Conservation (phyloP, 2,888 invertebrate species). For the Eledona agricola region DNA sequence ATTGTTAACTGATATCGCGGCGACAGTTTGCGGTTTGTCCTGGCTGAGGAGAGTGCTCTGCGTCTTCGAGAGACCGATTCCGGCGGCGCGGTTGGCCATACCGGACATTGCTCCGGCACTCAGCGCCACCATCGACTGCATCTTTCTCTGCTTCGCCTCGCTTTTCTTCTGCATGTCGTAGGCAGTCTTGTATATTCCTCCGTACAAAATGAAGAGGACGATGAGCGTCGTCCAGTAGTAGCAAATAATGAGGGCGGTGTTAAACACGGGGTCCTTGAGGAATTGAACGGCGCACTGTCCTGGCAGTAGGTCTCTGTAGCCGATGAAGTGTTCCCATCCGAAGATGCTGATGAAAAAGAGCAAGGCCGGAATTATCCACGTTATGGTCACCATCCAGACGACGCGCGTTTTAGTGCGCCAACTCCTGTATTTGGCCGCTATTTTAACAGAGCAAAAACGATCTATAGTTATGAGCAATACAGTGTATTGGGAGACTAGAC, state of each 20-base stretch:
- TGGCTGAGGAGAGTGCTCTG: conserved; percentile 74
- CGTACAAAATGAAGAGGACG: conserved; percentile 94
- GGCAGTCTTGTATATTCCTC: conserved; percentile 96
- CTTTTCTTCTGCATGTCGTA: conserved; percentile 98
- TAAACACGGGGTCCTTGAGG: conserved; percentile 95
- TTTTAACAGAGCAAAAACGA: conserved; percentile 98
- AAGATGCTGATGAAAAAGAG: conserved; percentile 98
- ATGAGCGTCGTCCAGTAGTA: conserved; percentile 98
- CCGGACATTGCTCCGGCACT: conserved; percentile 91
- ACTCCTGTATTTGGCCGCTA: conserved; percentile 94
- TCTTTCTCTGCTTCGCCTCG: conserved; percentile 94
- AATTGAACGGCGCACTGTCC: conserved; percentile 97
- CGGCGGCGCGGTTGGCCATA: conserved; percentile 88
- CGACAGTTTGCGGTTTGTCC: conserved; percentile 71
- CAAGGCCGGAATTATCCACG: conserved; percentile 96
- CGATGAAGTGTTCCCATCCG: conserved; percentile 98
- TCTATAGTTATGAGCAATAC: conserved; percentile 98
- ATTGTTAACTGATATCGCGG: conserved; percentile 44
- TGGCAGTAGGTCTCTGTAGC: conserved; percentile 85
- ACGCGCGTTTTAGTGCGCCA: conserved; percentile 96
- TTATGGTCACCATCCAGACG: conserved; percentile 94
- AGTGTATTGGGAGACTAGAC: conserved; percentile 98
- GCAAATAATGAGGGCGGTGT: conserved; percentile 94
- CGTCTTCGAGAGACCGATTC: conserved; percentile 84
- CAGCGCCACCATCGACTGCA: conserved; percentile 93